Evolutionary conservation across 2,888 invertebrate genomes (phyloP).

Genomic region (Sipunculus nudus): DNA sequence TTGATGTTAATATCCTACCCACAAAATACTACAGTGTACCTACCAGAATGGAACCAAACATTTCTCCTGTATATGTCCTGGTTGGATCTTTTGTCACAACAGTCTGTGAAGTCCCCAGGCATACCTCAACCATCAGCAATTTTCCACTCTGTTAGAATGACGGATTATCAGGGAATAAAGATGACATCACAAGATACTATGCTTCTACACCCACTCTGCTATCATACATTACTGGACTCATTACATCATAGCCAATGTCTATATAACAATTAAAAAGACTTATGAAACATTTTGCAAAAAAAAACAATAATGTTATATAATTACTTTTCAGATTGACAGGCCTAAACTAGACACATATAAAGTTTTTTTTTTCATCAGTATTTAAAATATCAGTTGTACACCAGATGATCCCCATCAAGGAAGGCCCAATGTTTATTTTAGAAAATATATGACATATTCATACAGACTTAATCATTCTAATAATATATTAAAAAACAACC

Average conservation of each 20-base stretch:
- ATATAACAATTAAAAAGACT: too few relatives aligned
- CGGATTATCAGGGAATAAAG: background rate
- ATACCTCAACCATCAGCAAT: constrained; percentile 56
- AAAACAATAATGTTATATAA: background rate
- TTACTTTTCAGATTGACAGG: background rate
- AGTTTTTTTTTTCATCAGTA: background rate
- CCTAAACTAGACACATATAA: background rate
- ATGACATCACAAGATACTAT: background rate
- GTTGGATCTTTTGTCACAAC: constrained; percentile 50
- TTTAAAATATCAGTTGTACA: background rate
- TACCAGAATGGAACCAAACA: constrained; percentile 57
- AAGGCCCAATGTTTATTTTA: too few relatives aligned
- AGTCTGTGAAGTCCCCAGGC: constrained; percentile 53
- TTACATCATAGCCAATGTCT: too few relatives aligned
- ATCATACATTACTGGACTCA: too few relatives aligned
- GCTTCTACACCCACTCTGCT: background rate
- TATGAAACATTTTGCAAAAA: background rate
- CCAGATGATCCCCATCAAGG: too few relatives aligned
- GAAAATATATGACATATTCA: too few relatives aligned
- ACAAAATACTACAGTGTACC: too few relatives aligned
- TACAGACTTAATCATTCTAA: too few relatives aligned
- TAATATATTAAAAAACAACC: too few relatives aligned
- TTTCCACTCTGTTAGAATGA: constrained; percentile 49
- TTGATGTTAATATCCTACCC: too few relatives aligned
- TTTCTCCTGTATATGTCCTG: constrained; percentile 42